phyloP scores from a whole-genome alignment of 2,797 vertebrate species.

The Platyrinchus mystaceus region DNA sequence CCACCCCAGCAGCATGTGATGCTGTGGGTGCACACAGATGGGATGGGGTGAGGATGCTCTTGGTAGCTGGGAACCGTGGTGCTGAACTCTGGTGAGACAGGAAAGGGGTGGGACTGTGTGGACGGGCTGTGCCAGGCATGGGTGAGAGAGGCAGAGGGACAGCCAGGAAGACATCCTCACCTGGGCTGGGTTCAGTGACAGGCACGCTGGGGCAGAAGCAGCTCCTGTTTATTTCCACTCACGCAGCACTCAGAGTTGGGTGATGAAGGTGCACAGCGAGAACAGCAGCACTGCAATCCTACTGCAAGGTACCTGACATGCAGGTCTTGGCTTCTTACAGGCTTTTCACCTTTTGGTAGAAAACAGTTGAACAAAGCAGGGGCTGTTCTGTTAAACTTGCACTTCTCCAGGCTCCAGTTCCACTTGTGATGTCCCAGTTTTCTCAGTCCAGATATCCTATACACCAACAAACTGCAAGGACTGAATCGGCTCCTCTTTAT shows the following conservation, averaged over 20 bases:
- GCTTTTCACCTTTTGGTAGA: not conserved
- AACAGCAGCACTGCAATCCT: not conserved
- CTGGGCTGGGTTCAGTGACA: not conserved
- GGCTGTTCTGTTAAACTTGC: not conserved
- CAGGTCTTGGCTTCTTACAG: not conserved
- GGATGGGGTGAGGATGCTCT: not conserved
- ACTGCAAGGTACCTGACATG: not conserved
- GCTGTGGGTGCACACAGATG: not conserved
- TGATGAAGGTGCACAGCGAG: not conserved
- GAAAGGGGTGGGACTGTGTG: not conserved
- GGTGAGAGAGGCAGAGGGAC: not conserved
- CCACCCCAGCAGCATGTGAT: accelerated
- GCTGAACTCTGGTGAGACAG: not conserved
- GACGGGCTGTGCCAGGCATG: not conserved
- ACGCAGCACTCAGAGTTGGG: not conserved
- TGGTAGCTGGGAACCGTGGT: accelerated
- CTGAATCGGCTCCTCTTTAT: not conserved
- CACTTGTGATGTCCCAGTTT: not conserved
- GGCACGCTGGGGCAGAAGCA: not conserved
- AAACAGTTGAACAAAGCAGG: not conserved
- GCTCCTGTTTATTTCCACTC: not conserved
- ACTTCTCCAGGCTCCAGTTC: not conserved
- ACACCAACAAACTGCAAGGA: not conserved
- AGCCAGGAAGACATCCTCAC: not conserved
- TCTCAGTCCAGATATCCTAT: not conserved